Evolutionary conservation across 2,888 invertebrate species (phyloP), one percentile per base, ranked within the genome.

Genomic region (Heliconius charithonia): DNA sequence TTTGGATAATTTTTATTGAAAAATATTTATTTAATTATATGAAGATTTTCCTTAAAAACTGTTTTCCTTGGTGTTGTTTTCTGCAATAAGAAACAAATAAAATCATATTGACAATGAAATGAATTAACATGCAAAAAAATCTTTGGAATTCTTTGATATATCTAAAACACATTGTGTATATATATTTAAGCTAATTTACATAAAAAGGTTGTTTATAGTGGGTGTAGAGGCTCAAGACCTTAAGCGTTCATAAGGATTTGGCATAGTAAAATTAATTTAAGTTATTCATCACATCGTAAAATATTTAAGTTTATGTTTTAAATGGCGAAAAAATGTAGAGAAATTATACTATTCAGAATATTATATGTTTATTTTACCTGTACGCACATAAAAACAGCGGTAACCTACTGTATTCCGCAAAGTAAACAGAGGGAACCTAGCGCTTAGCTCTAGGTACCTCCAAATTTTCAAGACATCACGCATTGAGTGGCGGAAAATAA

Each of bases 161-260:
- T n/a, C 27, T 29, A 13, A 51, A 71, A 71, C 9, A n/a, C 13
- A 22, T 29, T 27, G 4, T 51, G 51, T 51, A 51, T 51, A 51
- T 51, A 51, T 19, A 29, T 29, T 71, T 29, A 6, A 32, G 56
- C 29, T 27, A 71, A 71, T 71, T 56, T 56, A 71, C 56, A 71
- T 71, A 71, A 71, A 71, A 71, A 29, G 32, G 32, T n/a, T 32
- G 51, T 32, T 56, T 59, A 10, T 56, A 72, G 32, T 51, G 71
- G 71, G 71, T 32, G 56, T 69, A 29, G 19, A 71, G 51, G 56
- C 71, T 29, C 56, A 22, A n/a, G 22, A n/a, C 32, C 27, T 22
- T 32, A 29, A 56, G 22, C 22, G 29, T 56, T 72, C 7, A 32
- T 32, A 72, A 29, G 29, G 56, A 59, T 72, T 32, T 72, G 13